Base-by-base conservation (phyloP, 2,113 vertebrate genomes). In the Oreochromis tanganicae region DNA sequence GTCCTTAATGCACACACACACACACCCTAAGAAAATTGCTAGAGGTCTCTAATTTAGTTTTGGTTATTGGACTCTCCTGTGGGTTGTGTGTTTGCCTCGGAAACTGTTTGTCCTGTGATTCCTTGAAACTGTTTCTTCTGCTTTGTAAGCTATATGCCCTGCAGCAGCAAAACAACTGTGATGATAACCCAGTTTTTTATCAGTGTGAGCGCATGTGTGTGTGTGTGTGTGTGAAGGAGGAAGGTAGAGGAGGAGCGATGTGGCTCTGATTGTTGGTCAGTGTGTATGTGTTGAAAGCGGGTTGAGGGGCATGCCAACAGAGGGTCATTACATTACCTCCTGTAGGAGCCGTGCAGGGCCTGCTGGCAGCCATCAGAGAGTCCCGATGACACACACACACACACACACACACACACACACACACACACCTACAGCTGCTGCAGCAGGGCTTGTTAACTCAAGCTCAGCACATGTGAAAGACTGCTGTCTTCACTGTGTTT, bases 101-200 rank as follows among this genome's bases (percentile, higher is more conserved):
- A 80, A 68, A 82, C 57, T 82, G 56, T 87, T 86, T 89, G 79
- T 90, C 84, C 78, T 82, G 75, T 87, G 80, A 90, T 90, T 75
- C 43, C 82, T 88, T 81, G 46, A 84, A 85, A 82, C 85, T 71
- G 59, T 57, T 88, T 90, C n/a, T 88, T 86, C 43, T 93, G 91
- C 93, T 91, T 91, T 91, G 87, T 88, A 89, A 89, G 92, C 83
- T 79, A 24, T 38, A 82, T 86, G 80, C 81, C 90, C 91, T 89
- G 86, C 86, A 92, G 90, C 81, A 88, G 54, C 59, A 34, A 38
- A 71, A 71, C 84, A 83, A 88, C 81, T 82, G 81, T 84, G 71
- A 89, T 43, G 34, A 90, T 95, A 94, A 94, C 93, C 93, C 80
- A 90, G 46, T 91, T 93, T 87, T 90, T 66, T 68, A 79, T 89